Percentiles rank a stretch among this genome's conserved stretches.
Conservation (phyloP, 2,113 vertebrate species). For the Megalops atlanticus region DNA sequence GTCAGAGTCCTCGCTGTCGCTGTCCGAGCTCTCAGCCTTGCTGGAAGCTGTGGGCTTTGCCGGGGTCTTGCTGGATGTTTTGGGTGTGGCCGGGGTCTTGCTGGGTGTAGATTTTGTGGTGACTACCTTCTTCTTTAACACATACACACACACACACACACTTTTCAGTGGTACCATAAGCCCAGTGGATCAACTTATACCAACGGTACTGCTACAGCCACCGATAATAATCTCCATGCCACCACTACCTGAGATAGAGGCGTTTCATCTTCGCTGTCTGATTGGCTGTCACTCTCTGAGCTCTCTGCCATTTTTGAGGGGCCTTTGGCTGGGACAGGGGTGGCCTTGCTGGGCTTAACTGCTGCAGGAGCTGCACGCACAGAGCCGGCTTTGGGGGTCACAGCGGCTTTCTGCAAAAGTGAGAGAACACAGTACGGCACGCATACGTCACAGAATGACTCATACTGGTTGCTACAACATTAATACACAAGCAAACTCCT, state of each 20-base stretch:
- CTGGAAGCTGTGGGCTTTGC: neutral
- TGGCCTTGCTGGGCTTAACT: neutral
- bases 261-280: neutral
- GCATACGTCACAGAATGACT: too few species aligned
- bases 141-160: neutral
- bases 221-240: too few species aligned
- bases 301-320: neutral
- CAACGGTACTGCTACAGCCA: too few species aligned
- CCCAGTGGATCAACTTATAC: too few species aligned
- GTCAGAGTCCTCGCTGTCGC: constrained; percentile 7
- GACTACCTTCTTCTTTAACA: neutral
- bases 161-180: too few species aligned
- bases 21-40: neutral
- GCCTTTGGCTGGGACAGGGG: neutral
- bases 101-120: neutral
- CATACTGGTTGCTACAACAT: too few species aligned
- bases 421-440: too few species aligned
- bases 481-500: too few species aligned
- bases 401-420: neutral
- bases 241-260: too few species aligned
- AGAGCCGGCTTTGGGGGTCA: too few species aligned
- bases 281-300: neutral
- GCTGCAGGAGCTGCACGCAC: too few species aligned
- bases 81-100: neutral
- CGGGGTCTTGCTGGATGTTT: too few species aligned